Evolutionary conservation across 2,888 invertebrate species (phyloP).

Genomic region (Gryllus longicercus): DNA sequence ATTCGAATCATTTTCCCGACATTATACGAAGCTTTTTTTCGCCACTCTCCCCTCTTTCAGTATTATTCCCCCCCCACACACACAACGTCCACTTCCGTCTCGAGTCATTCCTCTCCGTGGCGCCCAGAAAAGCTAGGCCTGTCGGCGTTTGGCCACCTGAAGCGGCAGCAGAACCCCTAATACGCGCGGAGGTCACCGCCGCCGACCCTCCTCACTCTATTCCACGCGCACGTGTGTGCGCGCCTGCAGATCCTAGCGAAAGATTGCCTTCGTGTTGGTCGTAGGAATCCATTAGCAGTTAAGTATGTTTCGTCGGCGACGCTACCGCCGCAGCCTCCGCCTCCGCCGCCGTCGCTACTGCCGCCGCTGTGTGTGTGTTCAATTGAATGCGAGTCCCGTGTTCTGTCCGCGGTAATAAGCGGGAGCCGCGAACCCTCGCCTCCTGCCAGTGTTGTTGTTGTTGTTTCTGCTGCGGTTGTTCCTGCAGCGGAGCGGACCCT

Average conservation of each 20-base stretch:
- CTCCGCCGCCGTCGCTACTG: not conserved
- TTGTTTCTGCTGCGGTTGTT: too few species aligned
- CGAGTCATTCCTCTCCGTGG: too few species aligned
- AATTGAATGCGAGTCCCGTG: conserved; percentile 1
- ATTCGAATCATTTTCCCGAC: too few species aligned
- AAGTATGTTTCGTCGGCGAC: not conserved
- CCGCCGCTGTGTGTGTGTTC: not conserved
- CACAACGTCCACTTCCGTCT: too few species aligned
- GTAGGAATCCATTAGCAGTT: not conserved
- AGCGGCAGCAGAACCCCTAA: not conserved
- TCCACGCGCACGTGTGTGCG: not conserved
- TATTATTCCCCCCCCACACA: too few species aligned
- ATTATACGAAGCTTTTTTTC: too few species aligned
- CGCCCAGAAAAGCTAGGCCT: too few species aligned
- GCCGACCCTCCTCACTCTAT: not conserved
- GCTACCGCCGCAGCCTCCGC: not conserved
- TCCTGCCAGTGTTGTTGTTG: too few species aligned
- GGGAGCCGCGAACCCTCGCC: not conserved
- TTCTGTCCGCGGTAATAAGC: not conserved
- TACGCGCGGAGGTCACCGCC: not conserved
- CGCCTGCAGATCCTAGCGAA: not conserved
- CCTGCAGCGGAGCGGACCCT: too few species aligned
- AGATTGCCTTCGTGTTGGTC: conserved; percentile 9
- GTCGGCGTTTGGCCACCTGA: not conserved
- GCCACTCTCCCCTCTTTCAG: too few species aligned